Percentiles rank a stretch among this genome's conserved stretches.
These are phyloP conservation scores for Lissocephala sabroskyi DNA, from an alignment of 2,888 invertebrate genomes.

Conservation along the genomic window DNA sequence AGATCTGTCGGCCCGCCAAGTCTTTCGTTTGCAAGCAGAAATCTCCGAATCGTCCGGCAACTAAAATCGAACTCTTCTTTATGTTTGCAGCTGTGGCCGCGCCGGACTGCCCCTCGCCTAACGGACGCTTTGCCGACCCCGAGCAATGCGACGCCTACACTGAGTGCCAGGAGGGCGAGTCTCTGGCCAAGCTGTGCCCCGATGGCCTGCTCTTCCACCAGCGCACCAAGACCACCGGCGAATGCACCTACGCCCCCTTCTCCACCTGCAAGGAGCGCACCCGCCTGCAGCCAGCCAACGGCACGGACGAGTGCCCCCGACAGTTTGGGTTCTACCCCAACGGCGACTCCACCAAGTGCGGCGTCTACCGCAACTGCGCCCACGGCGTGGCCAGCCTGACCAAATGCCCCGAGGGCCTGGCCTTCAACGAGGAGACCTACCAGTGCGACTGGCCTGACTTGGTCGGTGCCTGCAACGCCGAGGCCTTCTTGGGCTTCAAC, in stretches of 20 bases:
- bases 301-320: slow-evolving; percentile 83
- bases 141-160: slow-evolving; percentile 84
- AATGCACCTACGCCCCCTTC: slow-evolving; percentile 88
- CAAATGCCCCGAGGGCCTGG: slow-evolving; percentile 88
- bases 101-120: slow-evolving; percentile 76
- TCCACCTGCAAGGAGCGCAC: slow-evolving; percentile 83
- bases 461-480: slow-evolving; percentile 84
- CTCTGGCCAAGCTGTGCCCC: slow-evolving; percentile 83
- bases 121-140: slow-evolving; percentile 79
- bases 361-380: slow-evolving; percentile 86
- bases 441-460: slow-evolving; percentile 92
- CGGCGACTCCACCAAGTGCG: slow-evolving; percentile 80
- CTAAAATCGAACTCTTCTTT: neutral
- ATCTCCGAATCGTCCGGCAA: too few relatives aligned
- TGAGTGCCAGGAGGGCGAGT: slow-evolving; percentile 81
- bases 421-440: slow-evolving; percentile 81
- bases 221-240: slow-evolving; percentile 74
- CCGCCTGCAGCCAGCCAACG: slow-evolving; percentile 74
- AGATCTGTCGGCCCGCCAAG: slow-evolving; percentile 20
- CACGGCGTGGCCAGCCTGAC: slow-evolving; percentile 82
- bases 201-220: slow-evolving; percentile 86
- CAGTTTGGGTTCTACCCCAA: slow-evolving; percentile 78
- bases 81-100: slow-evolving; percentile 38
- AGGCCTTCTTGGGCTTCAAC: slow-evolving; percentile 83
- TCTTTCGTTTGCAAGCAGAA: slow-evolving; percentile 22